These are phyloP conservation scores for Limenitis arthemis DNA, from an alignment of 2,888 invertebrate genomes.

Conservation along the genomic window DNA sequence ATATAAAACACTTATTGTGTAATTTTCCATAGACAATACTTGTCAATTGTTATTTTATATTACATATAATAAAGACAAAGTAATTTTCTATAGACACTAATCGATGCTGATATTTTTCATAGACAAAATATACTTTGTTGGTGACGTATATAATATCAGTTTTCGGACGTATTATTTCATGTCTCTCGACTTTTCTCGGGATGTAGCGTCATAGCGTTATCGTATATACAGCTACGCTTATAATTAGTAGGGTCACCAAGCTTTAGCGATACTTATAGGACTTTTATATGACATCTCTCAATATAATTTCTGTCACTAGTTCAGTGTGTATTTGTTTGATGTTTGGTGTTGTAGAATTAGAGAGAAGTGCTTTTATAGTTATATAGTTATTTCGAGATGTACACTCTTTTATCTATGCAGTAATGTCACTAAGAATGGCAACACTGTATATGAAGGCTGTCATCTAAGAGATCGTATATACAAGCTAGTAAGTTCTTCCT, in stretches of 20 bases:
- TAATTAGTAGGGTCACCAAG: constrained; percentile 28
- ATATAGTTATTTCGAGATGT: constrained; percentile 33
- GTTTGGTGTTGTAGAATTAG: constrained; percentile 66
- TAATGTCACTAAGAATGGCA: not conserved
- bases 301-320: constrained; percentile 11
- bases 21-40: too few species aligned
- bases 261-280: constrained; percentile 54
- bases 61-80: too few species aligned
- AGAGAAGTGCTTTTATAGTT: constrained; percentile 65
- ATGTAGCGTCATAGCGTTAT: constrained; percentile 24
- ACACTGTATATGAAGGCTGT: not conserved
- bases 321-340: constrained; percentile 48
- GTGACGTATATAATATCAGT: too few species aligned
- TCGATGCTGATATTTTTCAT: too few species aligned
- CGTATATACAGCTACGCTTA: constrained; percentile 16
- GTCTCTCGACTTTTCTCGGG: constrained; percentile 52
- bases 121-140: too few species aligned
- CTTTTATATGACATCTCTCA: constrained; percentile 39
- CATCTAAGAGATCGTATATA: not conserved
- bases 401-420: constrained; percentile 6
- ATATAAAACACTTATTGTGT: too few species aligned
- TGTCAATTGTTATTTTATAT: too few species aligned
- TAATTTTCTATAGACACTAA: too few species aligned
- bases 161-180: constrained; percentile 7
- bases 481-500: not conserved